Percentiles rank a stretch among this genome's conserved stretches.
Conservation (phyloP, 2,888 invertebrate species). For the Odontothrips loti region DNA sequence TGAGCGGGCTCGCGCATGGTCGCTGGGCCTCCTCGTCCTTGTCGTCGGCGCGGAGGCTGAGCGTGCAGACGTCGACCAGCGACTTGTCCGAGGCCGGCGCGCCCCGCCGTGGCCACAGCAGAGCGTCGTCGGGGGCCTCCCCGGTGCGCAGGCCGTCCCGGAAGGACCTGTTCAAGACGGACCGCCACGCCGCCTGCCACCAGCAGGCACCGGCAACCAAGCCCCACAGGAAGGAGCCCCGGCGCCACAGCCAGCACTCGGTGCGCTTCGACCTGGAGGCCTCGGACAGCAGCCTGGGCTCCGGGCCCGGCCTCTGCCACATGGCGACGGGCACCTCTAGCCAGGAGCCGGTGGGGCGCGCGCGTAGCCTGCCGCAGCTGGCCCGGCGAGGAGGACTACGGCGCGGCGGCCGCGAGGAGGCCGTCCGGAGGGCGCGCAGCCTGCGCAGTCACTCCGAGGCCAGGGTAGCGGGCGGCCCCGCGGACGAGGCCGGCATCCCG, state of each 20-base stretch:
- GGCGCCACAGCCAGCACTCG: conserved; percentile 7
- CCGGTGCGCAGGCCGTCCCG: background rate
- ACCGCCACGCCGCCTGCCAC: background rate
- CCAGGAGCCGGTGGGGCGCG: background rate
- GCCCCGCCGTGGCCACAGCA: background rate
- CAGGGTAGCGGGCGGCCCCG: background rate
- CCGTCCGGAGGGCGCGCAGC: background rate
- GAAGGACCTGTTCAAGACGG: conserved; percentile 16
- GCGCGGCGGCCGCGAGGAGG: background rate
- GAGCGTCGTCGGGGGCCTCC: background rate
- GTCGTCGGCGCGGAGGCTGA: background rate
- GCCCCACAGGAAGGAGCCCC: background rate
- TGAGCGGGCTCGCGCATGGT: background rate
- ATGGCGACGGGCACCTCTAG: background rate
- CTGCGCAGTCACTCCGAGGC: background rate
- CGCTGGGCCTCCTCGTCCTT: background rate
- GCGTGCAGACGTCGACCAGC: conserved; percentile 2
- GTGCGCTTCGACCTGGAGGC: conserved; percentile 22
- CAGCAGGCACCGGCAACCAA: background rate
- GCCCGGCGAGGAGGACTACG: background rate
- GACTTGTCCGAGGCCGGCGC: background rate
- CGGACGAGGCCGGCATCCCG: background rate
- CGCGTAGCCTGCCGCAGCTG: conserved; percentile 7
- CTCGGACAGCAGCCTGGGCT: background rate
- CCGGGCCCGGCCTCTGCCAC: background rate